Evolutionary conservation across 2,113 vertebrate species (phyloP), one percentile per base, ranked within the genome.

Genomic region (Podilymbus podiceps): DNA sequence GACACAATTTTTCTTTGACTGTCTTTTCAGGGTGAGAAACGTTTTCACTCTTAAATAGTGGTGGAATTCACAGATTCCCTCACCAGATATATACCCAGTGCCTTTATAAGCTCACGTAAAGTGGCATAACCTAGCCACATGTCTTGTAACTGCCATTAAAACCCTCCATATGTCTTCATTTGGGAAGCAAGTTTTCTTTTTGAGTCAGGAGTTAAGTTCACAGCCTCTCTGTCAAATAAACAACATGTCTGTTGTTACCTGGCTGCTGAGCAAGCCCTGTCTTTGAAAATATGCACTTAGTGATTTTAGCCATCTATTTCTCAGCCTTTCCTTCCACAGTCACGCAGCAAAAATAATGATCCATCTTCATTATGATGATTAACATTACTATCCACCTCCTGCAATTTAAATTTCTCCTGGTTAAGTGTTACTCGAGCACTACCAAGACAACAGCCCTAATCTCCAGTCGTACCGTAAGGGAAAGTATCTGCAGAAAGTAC

Each of bases 201-300:
- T 55, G 47, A 97, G 93, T 78, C 89, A 91, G 90, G 69, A 96
- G 86, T 90, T 88, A 95, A 91, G 86, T 89, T 96, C 95, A 94
- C 53, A 97, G 92, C 35, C 78, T 75, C 85, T 76, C 92, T 95
- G 94, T 96, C 89, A 96, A 96, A 92, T 85, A 93, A 90, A 94
- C 93, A 89, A 63, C 89, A 71, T 24, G 58, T 49, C 81, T 73
- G 75, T 73, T 96, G 96, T 94, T 95, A 96, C 79, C 60, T 93
- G 95, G 93, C 93, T 96, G 95, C 86, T 96, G 95, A 97, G 77
- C 88, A 97, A 97, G 85, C 88, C 84, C 68, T 67, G 83, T 85
- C 81, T 96, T 95, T 72, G 90, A 94, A 95, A 97, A 88, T 42
- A 77, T 8, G 40, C 64, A 73, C 77, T 96, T 73, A 67, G 88